Evolutionary conservation across 2,797 vertebrate species (phyloP).

Genomic region (Betta splendens): DNA sequence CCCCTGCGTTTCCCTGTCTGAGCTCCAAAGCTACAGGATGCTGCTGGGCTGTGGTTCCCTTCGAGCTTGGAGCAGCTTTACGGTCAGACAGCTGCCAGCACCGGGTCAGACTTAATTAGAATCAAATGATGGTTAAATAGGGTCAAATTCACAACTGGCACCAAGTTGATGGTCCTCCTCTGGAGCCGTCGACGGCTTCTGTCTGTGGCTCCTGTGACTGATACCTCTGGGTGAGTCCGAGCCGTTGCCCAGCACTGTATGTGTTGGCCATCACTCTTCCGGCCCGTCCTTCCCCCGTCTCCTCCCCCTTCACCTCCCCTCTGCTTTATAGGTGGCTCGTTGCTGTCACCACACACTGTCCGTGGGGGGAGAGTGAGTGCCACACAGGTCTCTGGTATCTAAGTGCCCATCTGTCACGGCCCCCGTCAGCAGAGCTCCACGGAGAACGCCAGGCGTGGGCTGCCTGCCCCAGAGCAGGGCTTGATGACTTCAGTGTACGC

Average conservation of each 20-base stretch:
- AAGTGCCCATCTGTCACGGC: slow-evolving; percentile 69
- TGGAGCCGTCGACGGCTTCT: slow-evolving; percentile 18
- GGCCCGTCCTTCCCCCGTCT: slow-evolving; percentile 21
- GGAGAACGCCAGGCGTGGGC: slow-evolving; percentile 54
- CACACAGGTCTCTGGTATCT: slow-evolving; percentile 55
- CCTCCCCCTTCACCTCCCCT: slow-evolving; percentile 15
- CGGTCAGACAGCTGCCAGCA: slow-evolving; percentile 7
- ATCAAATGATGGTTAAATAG: slow-evolving; percentile 16
- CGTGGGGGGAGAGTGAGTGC: slow-evolving; percentile 42
- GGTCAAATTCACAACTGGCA: slow-evolving; percentile 27
- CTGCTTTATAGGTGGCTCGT: slow-evolving; percentile 51
- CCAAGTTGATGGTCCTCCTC: slow-evolving; percentile 16
- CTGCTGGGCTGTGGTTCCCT: neutral
- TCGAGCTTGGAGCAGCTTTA: neutral
- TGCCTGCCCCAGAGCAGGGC: slow-evolving; percentile 24
- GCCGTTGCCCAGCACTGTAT: slow-evolving; percentile 47
- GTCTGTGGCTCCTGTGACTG: slow-evolving; percentile 27
- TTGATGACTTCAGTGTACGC: slow-evolving; percentile 43
- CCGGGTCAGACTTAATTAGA: slow-evolving; percentile 12
- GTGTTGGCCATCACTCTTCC: slow-evolving; percentile 45
- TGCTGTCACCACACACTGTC: slow-evolving; percentile 52
- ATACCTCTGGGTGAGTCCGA: slow-evolving; percentile 43
- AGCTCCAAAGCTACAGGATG: neutral
- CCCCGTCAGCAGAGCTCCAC: slow-evolving; percentile 35
- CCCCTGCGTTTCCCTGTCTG: slow-evolving; percentile 5